Evolutionary conservation across 2,113 vertebrate genomes (phyloP), one percentile per base, ranked within the genome.

Genomic region (Gadus chalcogrammus): DNA sequence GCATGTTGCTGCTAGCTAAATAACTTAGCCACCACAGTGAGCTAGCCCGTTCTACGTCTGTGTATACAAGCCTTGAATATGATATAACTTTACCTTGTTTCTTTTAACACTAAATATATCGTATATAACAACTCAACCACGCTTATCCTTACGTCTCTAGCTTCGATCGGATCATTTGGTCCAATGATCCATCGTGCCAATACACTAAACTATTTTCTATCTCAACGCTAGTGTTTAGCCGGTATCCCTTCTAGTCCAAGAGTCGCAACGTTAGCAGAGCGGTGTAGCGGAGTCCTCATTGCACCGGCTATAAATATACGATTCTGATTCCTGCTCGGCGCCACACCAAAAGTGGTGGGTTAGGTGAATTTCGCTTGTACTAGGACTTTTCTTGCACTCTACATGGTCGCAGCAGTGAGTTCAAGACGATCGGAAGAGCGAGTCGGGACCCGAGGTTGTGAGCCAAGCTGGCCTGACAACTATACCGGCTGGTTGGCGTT

Each of bases 331-430:
- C 16, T 71, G 68, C 17, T 72, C 73, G 2, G 66, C 69, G 60
- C 70, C 53, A 66, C 71, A 70, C 69, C 68, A 75, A 80, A 87
- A 78, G 81, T 67, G 81, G 81, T 79, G 75, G 77, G 60, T 69
- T 82, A 59, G 70, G 77, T 65, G 42, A 2, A 48, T 48, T 48
- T 48, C 42, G 42, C 42, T 9, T 13, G 8, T 48, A 48, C 42
- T 9, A 48, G 42, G 42, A 48, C 42, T 13, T 48, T 48, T 48
- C 78, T 52, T 65, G 22, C 74, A 16, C 84, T 85, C 87, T 91
- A 88, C 90, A 91, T 90, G 91, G 83, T 90, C 84, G 74, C 84
- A 75, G 73, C 86, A 72, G 82, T 76, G 72, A 68, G 52, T 73
- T 71, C 73, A 71, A 76, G 82, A 61, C 81, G 73, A 80, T 79